These are phyloP conservation scores for Escarpia spicata DNA, from an alignment of 2,888 invertebrate genomes.

Conservation along the genomic window DNA sequence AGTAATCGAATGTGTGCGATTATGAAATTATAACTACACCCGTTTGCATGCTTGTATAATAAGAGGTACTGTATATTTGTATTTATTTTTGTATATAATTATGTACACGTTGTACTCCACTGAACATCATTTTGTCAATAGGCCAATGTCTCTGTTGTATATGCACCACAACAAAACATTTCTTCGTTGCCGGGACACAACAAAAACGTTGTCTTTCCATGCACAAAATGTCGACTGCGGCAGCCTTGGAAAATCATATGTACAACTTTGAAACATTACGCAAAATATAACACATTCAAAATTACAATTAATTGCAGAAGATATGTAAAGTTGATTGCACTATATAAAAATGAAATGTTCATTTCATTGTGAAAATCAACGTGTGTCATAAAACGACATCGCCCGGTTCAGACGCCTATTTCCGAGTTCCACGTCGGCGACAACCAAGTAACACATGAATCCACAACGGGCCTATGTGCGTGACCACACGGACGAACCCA, in stretches of 20 bases:
- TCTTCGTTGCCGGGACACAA: neutral
- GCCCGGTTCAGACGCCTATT: neutral
- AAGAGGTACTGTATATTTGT: neutral
- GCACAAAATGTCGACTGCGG: neutral
- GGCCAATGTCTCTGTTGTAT: neutral
- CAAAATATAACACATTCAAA: neutral
- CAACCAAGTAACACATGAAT: neutral
- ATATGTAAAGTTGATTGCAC: neutral
- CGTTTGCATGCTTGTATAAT: neutral
- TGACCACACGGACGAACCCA: neutral
- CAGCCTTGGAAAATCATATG: no score
- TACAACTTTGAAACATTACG: neutral
- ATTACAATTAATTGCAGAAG: neutral
- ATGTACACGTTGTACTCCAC: neutral
- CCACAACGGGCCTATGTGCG: neutral
- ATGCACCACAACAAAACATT: neutral
- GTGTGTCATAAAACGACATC: neutral
- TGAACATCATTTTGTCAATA: neutral
- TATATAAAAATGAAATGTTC: neutral
- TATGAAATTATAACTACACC: no score
- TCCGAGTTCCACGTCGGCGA: neutral
- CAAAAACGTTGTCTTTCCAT: neutral
- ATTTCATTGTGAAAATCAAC: neutral
- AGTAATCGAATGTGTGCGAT: no score
- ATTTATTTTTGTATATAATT: neutral